Base-by-base conservation (phyloP, 2,888 invertebrate species). In the Brachyptera putata region DNA sequence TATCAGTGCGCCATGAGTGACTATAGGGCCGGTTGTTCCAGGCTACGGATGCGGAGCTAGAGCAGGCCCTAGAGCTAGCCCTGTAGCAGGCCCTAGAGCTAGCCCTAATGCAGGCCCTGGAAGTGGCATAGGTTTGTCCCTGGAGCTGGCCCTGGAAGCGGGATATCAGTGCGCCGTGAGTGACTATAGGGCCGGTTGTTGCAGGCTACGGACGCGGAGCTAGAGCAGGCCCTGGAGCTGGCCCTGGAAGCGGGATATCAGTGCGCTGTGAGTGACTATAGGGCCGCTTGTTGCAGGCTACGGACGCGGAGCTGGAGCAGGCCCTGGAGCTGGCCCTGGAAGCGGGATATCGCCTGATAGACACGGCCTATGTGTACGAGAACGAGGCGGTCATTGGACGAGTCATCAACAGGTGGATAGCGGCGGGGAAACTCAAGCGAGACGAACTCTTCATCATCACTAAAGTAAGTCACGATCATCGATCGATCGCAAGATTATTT, bases 361-460 rank as follows among this genome's bases (percentile, higher is more conserved):
- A 93, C 73, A 84, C 89, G 0, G 91, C 92, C 0, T 79, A 84
- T 4, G 86, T 81, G 4, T 92, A 93, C 69, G 78, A 83, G 66
- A 92, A 92, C 69, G 92, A 93, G 71, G 78, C 79, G 1, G 81
- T 81, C 1, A 82, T 93, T 65, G 92, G 92, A 1, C 81, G 82
- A 41, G 86, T 87, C 1, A 75, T 93, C 0, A 81, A 83, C 64
- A 80, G 81, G 61, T 88, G 89, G 86, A 74, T 92, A 34, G 81
- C 81, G 48, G 79, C 80, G 3, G 85, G 86, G 57, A 83, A 83
- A 69, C 70, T 84, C 1, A 85, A 79, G 68, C 81, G 93, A 66
- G 86, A 89, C 67, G 89, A 94, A 50, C 74, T 94, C 0, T 94
- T 90, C 71, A 79, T 94, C 50, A 87, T 87, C n/a, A 90, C 92